Conservation (phyloP, 1,140 invertebrate species). For the Camponotus vicinus region DNA sequence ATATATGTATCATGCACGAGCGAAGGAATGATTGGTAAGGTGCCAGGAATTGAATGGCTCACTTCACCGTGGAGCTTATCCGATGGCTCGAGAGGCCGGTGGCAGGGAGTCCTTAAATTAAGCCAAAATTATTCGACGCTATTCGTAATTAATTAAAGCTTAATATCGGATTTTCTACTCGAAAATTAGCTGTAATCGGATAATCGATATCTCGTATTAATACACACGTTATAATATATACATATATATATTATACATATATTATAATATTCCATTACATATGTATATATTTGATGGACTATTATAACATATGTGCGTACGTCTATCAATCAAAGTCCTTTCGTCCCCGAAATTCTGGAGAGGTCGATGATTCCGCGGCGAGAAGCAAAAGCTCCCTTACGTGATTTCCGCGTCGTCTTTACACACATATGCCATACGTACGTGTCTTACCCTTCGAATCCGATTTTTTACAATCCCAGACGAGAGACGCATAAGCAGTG, state of each 20-base stretch:
- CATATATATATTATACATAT: neutral
- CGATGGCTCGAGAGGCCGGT: constrained; percentile 8
- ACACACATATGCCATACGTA: no score
- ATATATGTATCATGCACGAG: constrained; percentile 46
- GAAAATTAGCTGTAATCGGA: constrained; percentile 55
- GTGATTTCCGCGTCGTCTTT: constrained; percentile 38
- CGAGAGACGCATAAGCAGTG: neutral
- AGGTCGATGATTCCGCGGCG: constrained; percentile 40
- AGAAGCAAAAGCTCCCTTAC: neutral
- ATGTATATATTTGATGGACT: constrained; percentile 28
- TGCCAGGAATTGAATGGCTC: constrained; percentile 60
- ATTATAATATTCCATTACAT: no score
- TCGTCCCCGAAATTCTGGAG: neutral
- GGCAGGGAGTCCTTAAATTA: constrained; percentile 56
- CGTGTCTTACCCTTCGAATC: constrained; percentile 16
- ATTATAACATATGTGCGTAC: constrained; percentile 20
- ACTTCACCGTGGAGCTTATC: constrained; percentile 45
- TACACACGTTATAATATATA: constrained; percentile 30
- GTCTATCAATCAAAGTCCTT: no score
- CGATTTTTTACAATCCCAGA: constrained; percentile 2
- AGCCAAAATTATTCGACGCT: constrained; percentile 48
- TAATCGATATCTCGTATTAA: constrained; percentile 56
- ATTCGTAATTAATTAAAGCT: constrained; percentile 59
- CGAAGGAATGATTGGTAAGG: constrained; percentile 55
- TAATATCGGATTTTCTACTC: constrained; percentile 54